Percentiles rank a stretch among this genome's conserved stretches.
Evolutionary conservation across 2,113 vertebrate genomes (phyloP).

Genomic region (Pangasianodon gigas): DNA sequence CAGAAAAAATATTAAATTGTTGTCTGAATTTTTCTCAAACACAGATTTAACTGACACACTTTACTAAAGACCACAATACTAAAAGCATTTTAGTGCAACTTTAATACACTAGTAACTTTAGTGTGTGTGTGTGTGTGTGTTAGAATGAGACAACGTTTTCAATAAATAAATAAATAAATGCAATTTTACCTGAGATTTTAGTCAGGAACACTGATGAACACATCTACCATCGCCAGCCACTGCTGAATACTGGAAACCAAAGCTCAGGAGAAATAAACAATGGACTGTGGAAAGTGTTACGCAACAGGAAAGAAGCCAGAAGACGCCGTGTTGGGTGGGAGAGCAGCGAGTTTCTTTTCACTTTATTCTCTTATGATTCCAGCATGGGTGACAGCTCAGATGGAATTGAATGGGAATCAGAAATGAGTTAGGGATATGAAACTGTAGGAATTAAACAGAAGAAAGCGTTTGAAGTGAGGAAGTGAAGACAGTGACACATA

Average conservation of each 20-base stretch:
- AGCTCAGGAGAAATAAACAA: neutral
- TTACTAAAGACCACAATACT: too few relatives aligned
- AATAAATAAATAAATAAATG: neutral
- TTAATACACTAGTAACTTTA: too few relatives aligned
- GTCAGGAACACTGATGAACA: neutral
- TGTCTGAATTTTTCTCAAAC: too few relatives aligned
- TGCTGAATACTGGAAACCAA: neutral
- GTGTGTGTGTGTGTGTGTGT: too few relatives aligned
- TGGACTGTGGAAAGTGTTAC: neutral
- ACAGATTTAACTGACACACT: too few relatives aligned
- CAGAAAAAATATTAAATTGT: too few relatives aligned
- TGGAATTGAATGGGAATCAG: neutral
- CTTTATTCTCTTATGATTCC: too few relatives aligned
- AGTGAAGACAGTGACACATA: neutral
- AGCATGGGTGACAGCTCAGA: too few relatives aligned
- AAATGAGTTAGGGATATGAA: neutral
- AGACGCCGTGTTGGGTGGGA: neutral
- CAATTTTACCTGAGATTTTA: neutral
- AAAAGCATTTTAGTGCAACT: too few relatives aligned
- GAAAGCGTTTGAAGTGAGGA: too few relatives aligned
- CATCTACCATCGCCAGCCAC: too few relatives aligned
- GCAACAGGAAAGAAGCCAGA: neutral
- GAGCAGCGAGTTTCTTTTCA: neutral
- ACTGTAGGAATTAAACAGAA: neutral
- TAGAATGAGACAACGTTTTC: too few relatives aligned